These are phyloP conservation scores for Chrysochloris asiatica DNA, from an alignment of 2,113 vertebrate species.

Conservation along the genomic window DNA sequence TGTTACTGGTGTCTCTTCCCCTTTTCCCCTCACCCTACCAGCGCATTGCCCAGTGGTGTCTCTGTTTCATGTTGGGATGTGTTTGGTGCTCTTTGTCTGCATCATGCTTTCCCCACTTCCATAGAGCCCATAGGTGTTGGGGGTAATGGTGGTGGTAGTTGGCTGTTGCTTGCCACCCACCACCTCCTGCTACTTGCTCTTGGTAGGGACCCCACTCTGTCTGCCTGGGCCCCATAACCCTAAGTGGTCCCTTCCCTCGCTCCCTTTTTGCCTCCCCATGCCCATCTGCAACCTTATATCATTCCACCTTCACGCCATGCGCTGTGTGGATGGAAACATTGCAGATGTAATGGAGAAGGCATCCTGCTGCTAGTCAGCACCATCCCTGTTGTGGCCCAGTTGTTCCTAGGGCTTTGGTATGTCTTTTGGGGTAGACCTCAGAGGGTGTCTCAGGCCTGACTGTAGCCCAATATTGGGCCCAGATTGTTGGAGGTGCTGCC, in stretches of 20 bases:
- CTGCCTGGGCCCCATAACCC: background rate
- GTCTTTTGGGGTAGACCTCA: too few species aligned
- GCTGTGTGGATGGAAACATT: rapidly evolving
- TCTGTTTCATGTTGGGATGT: background rate
- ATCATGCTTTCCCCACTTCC: background rate
- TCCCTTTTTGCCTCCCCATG: too few species aligned
- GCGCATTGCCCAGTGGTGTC: too few species aligned
- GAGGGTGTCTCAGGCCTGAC: too few species aligned
- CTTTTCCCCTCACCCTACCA: too few species aligned
- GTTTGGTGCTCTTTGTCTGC: background rate
- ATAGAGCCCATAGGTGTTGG: background rate
- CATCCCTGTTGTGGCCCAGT: background rate
- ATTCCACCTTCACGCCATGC: background rate
- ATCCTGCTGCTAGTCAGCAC: background rate
- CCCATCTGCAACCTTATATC: background rate
- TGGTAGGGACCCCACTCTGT: too few species aligned
- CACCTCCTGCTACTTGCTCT: background rate
- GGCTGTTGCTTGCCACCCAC: background rate
- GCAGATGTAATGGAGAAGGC: background rate
- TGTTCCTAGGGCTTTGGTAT: background rate
- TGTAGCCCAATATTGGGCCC: background rate
- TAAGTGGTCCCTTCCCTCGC: too few species aligned
- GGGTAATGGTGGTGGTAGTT: background rate
- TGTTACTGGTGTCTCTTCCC: background rate
- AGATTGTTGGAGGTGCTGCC: background rate